Evolutionary conservation across 2,113 vertebrate species (phyloP).

Genomic region (Phalacrocorax pelagicus): DNA sequence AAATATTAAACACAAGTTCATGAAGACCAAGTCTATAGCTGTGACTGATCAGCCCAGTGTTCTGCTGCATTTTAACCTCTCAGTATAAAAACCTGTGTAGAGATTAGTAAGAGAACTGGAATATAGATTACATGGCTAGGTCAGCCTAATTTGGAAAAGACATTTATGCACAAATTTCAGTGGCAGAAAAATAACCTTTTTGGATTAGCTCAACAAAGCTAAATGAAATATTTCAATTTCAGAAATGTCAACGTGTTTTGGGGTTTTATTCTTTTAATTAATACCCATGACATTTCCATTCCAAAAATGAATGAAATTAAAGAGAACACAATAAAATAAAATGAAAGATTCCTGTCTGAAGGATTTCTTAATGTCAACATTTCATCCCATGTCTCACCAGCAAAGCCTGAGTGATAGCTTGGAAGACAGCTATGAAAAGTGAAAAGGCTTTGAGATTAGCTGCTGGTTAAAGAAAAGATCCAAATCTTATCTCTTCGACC

Average conservation of each 20-base stretch:
- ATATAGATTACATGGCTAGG: neutral
- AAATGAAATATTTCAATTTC: neutral
- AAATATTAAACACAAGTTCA: neutral
- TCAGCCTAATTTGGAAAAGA: neutral
- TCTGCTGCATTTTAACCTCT: neutral
- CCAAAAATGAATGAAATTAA: neutral
- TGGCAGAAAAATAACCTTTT: neutral
- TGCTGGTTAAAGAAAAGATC: neutral
- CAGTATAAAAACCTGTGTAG: neutral
- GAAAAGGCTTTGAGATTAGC: neutral
- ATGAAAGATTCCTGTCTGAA: neutral
- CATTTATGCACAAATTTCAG: neutral
- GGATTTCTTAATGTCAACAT: neutral
- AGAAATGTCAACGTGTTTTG: slow-evolving; percentile 3
- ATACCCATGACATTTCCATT: neutral
- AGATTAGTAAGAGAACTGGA: neutral
- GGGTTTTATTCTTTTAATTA: neutral
- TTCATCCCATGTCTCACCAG: neutral
- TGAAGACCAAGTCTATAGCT: neutral
- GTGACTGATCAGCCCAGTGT: neutral
- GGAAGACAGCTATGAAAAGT: neutral
- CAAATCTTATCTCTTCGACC: neutral
- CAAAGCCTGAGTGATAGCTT: neutral
- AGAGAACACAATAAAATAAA: neutral
- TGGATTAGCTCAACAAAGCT: neutral